phyloP scores from a whole-genome alignment of 2,888 invertebrate species.

The Trichogramma evanescens region DNA sequence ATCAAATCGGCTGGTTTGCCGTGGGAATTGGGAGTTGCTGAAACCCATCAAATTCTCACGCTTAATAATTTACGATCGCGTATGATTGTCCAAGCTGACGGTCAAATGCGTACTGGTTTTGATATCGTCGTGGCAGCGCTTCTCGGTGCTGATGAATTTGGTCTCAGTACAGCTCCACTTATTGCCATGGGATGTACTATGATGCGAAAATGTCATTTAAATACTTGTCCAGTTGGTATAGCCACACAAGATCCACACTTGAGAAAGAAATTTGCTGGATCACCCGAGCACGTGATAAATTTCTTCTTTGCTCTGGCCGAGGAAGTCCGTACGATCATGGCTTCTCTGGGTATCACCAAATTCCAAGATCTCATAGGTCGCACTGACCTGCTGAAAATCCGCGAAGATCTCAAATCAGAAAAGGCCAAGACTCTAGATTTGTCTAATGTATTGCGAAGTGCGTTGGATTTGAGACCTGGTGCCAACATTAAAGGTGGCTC shows the following conservation, averaged over 20 bases:
- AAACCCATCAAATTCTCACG: slow-evolving; percentile 95
- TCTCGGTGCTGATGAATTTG: slow-evolving; percentile 96
- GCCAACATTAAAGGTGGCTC: slow-evolving; percentile 87
- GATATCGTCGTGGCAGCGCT: slow-evolving; percentile 94
- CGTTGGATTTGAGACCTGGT: slow-evolving; percentile 81
- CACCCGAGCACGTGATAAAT: slow-evolving; percentile 96
- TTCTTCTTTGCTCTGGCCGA: slow-evolving; percentile 97
- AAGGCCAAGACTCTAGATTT: slow-evolving; percentile 85
- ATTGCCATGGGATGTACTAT: slow-evolving; percentile 98
- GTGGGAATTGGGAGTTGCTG: slow-evolving; percentile 97
- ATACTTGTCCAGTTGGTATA: slow-evolving; percentile 98
- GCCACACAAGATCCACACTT: slow-evolving; percentile 96
- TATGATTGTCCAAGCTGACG: slow-evolving; percentile 92
- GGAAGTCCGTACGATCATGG: slow-evolving; percentile 89
- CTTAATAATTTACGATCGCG: slow-evolving; percentile 88
- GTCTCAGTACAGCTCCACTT: slow-evolving; percentile 95
- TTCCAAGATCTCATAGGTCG: slow-evolving; percentile 90
- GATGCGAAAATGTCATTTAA: slow-evolving; percentile 99
- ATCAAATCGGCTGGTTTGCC: slow-evolving; percentile 97
- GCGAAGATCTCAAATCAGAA: slow-evolving; percentile 59
- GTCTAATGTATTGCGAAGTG: slow-evolving; percentile 78
- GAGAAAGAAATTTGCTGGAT: slow-evolving; percentile 92
- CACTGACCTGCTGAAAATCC: slow-evolving; percentile 77
- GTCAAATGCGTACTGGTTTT: slow-evolving; percentile 89
- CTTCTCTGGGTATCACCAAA: slow-evolving; percentile 77